Base-by-base conservation (phyloP, 2,888 invertebrate genomes). In the Uropetala carovei region DNA sequence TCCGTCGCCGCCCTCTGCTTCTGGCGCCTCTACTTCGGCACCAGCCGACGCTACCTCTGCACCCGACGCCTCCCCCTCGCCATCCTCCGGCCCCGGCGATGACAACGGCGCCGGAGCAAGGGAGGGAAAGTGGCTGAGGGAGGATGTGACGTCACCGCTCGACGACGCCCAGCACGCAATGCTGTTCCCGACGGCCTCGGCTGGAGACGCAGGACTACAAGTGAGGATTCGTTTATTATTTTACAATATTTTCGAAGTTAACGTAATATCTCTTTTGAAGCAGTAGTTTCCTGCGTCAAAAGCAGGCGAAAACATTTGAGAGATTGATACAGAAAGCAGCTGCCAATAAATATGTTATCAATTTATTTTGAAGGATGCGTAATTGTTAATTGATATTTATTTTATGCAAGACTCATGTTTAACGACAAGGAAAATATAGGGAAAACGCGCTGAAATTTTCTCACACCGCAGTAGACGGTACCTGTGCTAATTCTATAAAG, bases 11-110 rank as follows among this genome's bases (percentile, higher is more conserved):
- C 57, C 92, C n/a, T 30, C 92, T 30, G 85, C 59, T 10, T 7
- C 30, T 75, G 92, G 14, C 92, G 27, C 22, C 14, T 58, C 89
- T 9, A 16, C 58, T 85, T 43, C 93, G 82, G 64, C 93, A 91
- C 81, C 92, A 27, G 60, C 96, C 93, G 96, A 96, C 94, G 96
- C 95, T 13, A 96, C 96, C 95, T 95, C 96, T 92, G 93, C 93
- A 92, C 92, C 93, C 58, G 93, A 92, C 94, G 75, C 75, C 22
- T 75, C 75, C 3, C 75, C 75, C 9, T 75, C 75, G 0, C 83
- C 83, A 58, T 81, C 81, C 57, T n/a, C 14, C 22, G 92, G 27
- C 27, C 59, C 57, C 58, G 56, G 30, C 0, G 58, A 60, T 18
- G 89, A 94, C 94, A 83, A 94, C 94, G 89, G 94, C 94, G 93